These are phyloP conservation scores for Sorex maritimensis DNA, from an alignment of 2,797 vertebrate species.

Conservation along the genomic window DNA sequence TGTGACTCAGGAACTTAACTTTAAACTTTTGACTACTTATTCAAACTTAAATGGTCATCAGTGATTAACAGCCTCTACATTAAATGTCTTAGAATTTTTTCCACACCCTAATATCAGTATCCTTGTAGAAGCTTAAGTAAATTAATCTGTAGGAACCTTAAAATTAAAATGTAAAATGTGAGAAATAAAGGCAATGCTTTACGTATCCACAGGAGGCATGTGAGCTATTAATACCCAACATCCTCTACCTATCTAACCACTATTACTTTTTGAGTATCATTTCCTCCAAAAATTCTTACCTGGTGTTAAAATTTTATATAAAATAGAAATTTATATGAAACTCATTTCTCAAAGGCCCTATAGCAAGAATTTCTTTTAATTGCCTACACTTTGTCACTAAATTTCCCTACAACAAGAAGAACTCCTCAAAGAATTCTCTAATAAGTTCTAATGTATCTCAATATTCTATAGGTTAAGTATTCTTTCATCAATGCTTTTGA, in stretches of 20 bases:
- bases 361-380: neutral
- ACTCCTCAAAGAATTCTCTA: neutral
- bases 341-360: neutral
- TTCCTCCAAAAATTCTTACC: slow-evolving; percentile 3
- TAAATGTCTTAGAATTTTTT: neutral
- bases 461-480: neutral
- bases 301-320: neutral
- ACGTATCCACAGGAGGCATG: neutral
- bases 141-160: neutral
- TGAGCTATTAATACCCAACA: neutral
- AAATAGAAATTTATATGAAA: neutral
- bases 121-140: neutral
- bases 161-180: neutral
- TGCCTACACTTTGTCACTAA: neutral
- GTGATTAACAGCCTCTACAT: neutral
- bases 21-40: neutral
- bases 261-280: neutral
- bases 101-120: neutral
- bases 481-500: neutral
- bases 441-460: neutral
- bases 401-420: neutral
- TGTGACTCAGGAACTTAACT: neutral
- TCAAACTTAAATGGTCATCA: neutral
- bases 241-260: neutral
- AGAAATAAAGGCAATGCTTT: neutral